Conservation (phyloP, 1,140 invertebrate genomes). For the Drosophila dunni region DNA sequence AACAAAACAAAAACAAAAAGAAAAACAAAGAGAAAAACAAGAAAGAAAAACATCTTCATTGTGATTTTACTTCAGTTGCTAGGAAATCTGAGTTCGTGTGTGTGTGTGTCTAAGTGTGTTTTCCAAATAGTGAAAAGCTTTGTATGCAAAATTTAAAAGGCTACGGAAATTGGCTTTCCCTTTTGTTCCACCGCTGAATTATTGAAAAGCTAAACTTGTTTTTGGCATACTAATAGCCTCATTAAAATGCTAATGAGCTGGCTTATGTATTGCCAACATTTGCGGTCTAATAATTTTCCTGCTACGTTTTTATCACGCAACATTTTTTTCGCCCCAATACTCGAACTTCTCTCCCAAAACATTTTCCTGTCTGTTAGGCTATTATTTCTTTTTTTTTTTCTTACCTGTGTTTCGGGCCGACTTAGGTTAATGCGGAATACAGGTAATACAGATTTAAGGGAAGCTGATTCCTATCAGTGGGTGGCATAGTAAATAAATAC, state of each 20-base stretch:
- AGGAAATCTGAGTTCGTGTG: neutral
- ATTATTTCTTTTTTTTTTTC: conserved; percentile 1
- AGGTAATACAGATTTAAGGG: conserved; percentile 25
- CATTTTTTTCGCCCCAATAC: conserved; percentile 13
- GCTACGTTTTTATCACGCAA: conserved; percentile 48
- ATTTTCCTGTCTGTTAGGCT: neutral
- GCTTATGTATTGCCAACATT: conserved; percentile 68
- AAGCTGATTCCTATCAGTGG: conserved; percentile 26
- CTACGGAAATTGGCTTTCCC: conserved; percentile 11
- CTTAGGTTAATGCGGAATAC: conserved; percentile 4
- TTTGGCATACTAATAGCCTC: conserved; percentile 73
- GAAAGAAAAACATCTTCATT: neutral
- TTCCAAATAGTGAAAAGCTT: conserved; percentile 6
- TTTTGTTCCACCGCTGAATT: conserved; percentile 11
- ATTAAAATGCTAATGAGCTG: conserved; percentile 78
- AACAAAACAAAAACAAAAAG: neutral
- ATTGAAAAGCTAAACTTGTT: conserved; percentile 34
- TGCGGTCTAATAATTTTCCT: conserved; percentile 67
- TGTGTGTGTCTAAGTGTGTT: neutral
- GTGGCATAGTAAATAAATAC: conserved; percentile 12
- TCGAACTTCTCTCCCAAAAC: conserved; percentile 28
- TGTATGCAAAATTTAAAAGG: conserved; percentile 12
- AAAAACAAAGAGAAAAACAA: neutral
- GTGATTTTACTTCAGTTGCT: neutral
- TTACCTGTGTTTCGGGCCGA: too few relatives aligned